phyloP scores from a whole-genome alignment of 1,140 invertebrate genomes.

The Panulirus ornatus region DNA sequence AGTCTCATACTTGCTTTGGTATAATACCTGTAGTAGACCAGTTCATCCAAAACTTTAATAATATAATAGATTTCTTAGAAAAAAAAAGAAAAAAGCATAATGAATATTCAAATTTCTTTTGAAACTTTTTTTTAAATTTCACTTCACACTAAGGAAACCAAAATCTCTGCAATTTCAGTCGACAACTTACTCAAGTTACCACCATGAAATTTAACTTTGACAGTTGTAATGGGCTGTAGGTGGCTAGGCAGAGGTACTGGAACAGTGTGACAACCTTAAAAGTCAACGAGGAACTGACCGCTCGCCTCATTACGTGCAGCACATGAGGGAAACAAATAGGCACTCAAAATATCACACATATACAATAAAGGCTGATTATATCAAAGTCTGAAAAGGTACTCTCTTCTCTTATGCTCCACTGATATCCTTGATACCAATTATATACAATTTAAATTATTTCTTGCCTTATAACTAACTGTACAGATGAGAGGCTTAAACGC shows the following conservation, averaged over 20 bases:
- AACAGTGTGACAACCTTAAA: not conserved
- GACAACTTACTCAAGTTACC: not conserved
- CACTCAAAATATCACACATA: conserved; percentile 66
- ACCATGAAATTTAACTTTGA: not conserved
- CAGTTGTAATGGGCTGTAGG: not conserved
- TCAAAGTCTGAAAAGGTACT: conserved; percentile 5
- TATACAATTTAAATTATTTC: conserved; percentile 34
- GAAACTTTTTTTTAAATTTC: not conserved
- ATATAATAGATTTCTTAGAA: not conserved
- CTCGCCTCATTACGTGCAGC: not conserved
- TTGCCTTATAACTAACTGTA: conserved; percentile 66
- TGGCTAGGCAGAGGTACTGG: not conserved
- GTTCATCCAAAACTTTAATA: not conserved
- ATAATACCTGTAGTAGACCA: conserved; percentile 24
- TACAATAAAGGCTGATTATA: conserved; percentile 57
- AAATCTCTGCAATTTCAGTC: not conserved
- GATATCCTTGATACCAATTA: conserved; percentile 27
- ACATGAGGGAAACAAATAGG: conserved; percentile 32
- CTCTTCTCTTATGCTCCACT: conserved; percentile 5
- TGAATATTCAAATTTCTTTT: not conserved
- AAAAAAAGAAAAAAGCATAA: conserved; percentile 3
- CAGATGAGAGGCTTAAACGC: not conserved
- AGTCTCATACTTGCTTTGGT: conserved; percentile 26
- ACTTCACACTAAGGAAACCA: not conserved
- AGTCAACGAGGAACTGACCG: conserved; percentile 11